Evolutionary conservation across 2,888 invertebrate genomes (phyloP), one percentile per base, ranked within the genome.

Genomic region (Melanchra persicariae): DNA sequence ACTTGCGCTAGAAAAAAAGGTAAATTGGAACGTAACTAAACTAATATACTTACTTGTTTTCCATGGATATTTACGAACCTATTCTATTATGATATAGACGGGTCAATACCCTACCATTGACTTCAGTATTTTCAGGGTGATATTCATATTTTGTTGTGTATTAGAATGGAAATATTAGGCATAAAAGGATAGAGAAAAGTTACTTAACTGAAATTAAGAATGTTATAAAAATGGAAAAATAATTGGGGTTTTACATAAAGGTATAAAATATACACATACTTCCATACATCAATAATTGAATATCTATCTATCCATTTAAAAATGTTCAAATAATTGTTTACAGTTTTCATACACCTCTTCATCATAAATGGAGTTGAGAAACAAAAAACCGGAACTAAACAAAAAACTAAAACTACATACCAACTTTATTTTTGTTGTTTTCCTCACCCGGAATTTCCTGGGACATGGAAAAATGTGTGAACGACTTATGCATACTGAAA

Each of bases 391-490:
- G 64, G 70, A 75, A 70, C 49, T 12, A 47, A 47, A 45, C 0
- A 43, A 45, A 49, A 37, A 40, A 17, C 3, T n/a, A n/a, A n/a
- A n/a, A 15, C 15, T 2, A 45, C 6, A 0, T 19, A 19, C 19
- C n/a, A 34, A 22, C 30, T 34, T 54, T 59, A 9, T 17, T 40
- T 63, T 52, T 51, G 26, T n/a, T 17, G 37, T 60, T 70, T 58
- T 76, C 57, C 61, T 79, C 19, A 54, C 47, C 37, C 51, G 62
- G 43, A 34, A 55, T 71, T 79, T 64, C 65, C 65, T 70, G 54
- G 30, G 6, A 51, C 52, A 43, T 58, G 75, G 43, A 76, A 75
- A 79, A 61, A 79, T 76, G 61, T 37, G 54, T 49, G 15, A 43
- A 57, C 54, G 8, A 47, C 19, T 22, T 22, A 51, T 37, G 60